Percentiles rank a stretch among this genome's conserved stretches.
phyloP scores from a whole-genome alignment of 1,140 invertebrate genomes.

The Rhopalosiphum padi region DNA sequence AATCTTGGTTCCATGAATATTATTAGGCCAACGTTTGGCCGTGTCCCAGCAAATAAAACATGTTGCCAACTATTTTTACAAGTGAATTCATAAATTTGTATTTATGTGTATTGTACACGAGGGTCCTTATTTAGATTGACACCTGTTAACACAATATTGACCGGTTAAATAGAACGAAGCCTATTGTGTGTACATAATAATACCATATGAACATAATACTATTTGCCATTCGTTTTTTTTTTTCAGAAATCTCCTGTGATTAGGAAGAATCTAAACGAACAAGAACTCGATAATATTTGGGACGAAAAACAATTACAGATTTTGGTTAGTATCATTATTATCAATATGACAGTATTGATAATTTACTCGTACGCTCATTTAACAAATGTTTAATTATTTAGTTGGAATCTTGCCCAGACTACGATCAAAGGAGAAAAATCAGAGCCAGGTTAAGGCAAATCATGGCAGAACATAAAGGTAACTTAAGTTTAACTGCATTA shows the following conservation, averaged over 20 bases:
- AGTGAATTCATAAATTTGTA: conserved; percentile 55
- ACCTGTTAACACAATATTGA: conserved; percentile 47
- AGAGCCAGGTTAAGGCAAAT: conserved; percentile 77
- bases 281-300: conserved; percentile 74
- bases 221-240: conserved; percentile 35
- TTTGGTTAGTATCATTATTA: conserved; percentile 68
- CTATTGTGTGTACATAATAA: not conserved
- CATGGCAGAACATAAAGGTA: conserved; percentile 82
- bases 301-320: conserved; percentile 75
- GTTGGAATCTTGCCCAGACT: conserved; percentile 84
- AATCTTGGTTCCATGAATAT: conserved; percentile 29
- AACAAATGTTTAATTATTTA: conserved; percentile 62
- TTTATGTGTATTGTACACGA: conserved; percentile 31
- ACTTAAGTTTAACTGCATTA: conserved; percentile 8
- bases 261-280: conserved; percentile 46
- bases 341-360: not conserved
- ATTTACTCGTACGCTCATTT: not conserved
- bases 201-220: not conserved
- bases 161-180: conserved; percentile 14
- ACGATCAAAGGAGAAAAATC: conserved; percentile 83
- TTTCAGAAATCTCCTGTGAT: conserved; percentile 26
- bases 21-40: conserved; percentile 48
- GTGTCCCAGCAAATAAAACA: conserved; percentile 39
- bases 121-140: conserved; percentile 39
- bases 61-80: conserved; percentile 46